Conservation (phyloP, 2,113 vertebrate genomes). For the Vanacampus margaritifer region DNA sequence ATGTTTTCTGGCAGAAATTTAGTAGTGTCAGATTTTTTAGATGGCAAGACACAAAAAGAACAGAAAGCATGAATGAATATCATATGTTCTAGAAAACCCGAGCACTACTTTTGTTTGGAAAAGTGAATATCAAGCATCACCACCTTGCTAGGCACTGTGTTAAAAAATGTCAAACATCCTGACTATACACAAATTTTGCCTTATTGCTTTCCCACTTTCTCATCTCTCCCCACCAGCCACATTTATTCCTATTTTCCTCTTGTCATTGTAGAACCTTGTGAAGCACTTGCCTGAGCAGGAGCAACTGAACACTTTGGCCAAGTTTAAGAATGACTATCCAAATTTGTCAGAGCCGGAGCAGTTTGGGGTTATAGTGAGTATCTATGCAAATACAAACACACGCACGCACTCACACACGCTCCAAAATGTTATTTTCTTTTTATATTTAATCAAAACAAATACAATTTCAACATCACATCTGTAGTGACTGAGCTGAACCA, state of each 20-base stretch:
- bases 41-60: neutral
- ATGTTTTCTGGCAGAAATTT: neutral
- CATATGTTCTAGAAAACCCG: neutral
- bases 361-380: conserved; percentile 93
- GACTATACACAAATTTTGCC: neutral
- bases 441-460: neutral
- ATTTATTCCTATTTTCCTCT: conserved; percentile 5
- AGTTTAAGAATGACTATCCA: conserved; percentile 81
- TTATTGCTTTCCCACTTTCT: neutral
- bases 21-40: neutral
- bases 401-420: neutral
- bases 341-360: conserved; percentile 92
- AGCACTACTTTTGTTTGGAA: neutral
- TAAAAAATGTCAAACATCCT: neutral
- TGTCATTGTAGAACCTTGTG: conserved; percentile 71
- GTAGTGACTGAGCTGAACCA: neutral
- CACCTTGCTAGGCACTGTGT: neutral
- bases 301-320: conserved; percentile 82
- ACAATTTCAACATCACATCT: neutral
- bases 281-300: conserved; percentile 93
- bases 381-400: neutral
- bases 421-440: neutral
- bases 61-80: neutral
- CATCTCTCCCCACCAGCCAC: neutral
- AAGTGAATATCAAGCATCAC: neutral